Percentiles rank a stretch among this genome's conserved stretches.
phyloP scores from a whole-genome alignment of 2,888 invertebrate species.

The Amblyteles armatorius region DNA sequence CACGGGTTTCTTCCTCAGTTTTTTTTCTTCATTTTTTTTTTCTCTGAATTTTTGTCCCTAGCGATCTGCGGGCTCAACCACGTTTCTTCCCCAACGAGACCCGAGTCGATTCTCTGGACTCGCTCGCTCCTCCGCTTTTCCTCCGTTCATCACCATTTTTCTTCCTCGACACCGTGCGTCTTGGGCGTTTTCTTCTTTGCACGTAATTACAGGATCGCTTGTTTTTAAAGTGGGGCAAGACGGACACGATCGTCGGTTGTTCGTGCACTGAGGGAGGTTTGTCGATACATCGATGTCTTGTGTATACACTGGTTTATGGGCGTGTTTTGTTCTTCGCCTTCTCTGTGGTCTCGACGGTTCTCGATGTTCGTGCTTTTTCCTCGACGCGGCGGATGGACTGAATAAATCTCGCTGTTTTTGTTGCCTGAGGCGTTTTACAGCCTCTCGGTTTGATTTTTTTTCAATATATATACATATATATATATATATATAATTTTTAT shows the following conservation, averaged over 20 bases:
- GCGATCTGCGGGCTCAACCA: background rate
- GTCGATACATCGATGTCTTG: background rate
- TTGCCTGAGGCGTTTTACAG: no score
- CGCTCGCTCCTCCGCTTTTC: background rate
- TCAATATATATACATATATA: no score
- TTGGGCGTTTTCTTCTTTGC: constrained; percentile 29
- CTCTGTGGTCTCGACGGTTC: background rate
- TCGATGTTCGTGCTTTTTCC: background rate
- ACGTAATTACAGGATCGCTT: constrained; percentile 16
- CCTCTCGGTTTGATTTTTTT: no score
- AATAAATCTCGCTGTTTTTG: no score
- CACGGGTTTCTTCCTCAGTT: background rate
- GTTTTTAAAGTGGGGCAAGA: background rate
- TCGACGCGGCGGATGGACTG: no score
- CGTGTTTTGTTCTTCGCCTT: background rate
- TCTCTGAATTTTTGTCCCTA: constrained; percentile 9
- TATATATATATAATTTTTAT: no score
- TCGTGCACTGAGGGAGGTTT: background rate
- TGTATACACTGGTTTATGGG: background rate
- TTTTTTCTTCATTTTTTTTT: background rate
- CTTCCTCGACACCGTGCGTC: background rate
- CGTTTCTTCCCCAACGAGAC: background rate
- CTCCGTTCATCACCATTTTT: constrained; percentile 7
- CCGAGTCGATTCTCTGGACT: background rate
- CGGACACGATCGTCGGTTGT: background rate